These are phyloP conservation scores for Parnassius orleans DNA, from an alignment of 2,888 invertebrate genomes.

Conservation along the genomic window DNA sequence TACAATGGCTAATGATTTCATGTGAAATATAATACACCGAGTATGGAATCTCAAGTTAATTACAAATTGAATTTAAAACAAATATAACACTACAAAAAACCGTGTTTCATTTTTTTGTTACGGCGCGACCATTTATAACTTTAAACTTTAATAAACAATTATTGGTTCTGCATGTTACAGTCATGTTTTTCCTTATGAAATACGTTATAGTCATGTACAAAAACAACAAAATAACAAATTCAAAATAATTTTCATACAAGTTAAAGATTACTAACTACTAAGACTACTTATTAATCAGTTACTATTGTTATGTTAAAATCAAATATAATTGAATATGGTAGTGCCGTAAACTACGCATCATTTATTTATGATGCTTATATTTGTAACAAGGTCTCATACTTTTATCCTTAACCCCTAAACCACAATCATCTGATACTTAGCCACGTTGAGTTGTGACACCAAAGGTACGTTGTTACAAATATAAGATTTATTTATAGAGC, in stretches of 20 bases:
- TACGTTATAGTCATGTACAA: too few species aligned
- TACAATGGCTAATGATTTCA: slow-evolving; percentile 21
- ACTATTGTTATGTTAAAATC: too few species aligned
- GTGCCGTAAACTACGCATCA: slow-evolving; percentile 10
- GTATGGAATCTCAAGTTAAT: slow-evolving; percentile 31
- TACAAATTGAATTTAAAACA: slow-evolving; percentile 16
- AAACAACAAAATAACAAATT: too few species aligned
- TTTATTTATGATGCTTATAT: slow-evolving; percentile 9
- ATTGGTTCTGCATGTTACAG: too few species aligned
- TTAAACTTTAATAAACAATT: too few species aligned
- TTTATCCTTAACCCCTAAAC: not conserved
- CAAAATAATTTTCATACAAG: too few species aligned
- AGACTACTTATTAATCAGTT: too few species aligned
- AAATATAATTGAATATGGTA: not conserved
- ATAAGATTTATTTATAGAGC: slow-evolving; percentile 9
- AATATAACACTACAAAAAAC: not conserved
- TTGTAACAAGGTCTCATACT: slow-evolving; percentile 15
- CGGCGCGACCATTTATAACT: not conserved
- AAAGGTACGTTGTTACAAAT: slow-evolving; percentile 14
- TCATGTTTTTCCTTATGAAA: too few species aligned
- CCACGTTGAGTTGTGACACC: not conserved
- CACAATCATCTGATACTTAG: not conserved
- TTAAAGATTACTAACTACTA: too few species aligned
- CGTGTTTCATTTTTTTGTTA: slow-evolving; percentile 1
- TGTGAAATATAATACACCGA: not conserved